Evolutionary conservation across 2,113 vertebrate species (phyloP), one percentile per base, ranked within the genome.

Genomic region (Myrmecophaga tridactyla): DNA sequence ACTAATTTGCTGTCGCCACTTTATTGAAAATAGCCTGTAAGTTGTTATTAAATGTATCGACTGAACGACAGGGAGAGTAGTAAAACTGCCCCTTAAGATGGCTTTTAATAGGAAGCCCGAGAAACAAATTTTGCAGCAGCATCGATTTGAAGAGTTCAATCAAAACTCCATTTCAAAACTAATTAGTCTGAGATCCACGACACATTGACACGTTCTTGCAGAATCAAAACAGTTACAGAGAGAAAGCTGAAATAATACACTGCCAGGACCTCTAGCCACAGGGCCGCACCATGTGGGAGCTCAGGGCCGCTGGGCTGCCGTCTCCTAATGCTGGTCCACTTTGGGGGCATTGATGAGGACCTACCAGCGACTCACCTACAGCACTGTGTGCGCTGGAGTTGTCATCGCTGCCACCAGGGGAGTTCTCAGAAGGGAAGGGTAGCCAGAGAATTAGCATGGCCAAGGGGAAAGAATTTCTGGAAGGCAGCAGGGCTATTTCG

Each of bases 161-260:
- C 99, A 99, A 99, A 99, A 99, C 99, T 99, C 99, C 99, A 99
- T 99, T 99, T 99, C 99, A 99, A 99, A 99, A 99, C 99, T 99
- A 99, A 99, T 99, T 99, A 99, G 99, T 99, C 99, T 99, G 99
- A 99, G 99, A 99, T 99, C 98, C 99, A 98, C 98, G 98, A 99
- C 99, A 99, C 99, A 98, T 99, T 99, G 98, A 99, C 99, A 99
- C 98, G 97, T 98, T 99, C 98, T 98, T 98, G 98, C 97, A 98
- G 98, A 98, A 99, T 98, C 98, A 97, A 97, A 98, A 98, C 56
- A 97, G 98, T 97, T 98, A 98, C 98, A 98, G 98, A 98, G 98
- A 97, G 96, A 98, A 98, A 97, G 98, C 98, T 97, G 97, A 98
- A 98, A 98, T 98, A 98, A 98, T 97, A 98, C 97, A 98, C 96